phyloP scores from a whole-genome alignment of 2,888 invertebrate species.

The Drosophila pegasa region DNA sequence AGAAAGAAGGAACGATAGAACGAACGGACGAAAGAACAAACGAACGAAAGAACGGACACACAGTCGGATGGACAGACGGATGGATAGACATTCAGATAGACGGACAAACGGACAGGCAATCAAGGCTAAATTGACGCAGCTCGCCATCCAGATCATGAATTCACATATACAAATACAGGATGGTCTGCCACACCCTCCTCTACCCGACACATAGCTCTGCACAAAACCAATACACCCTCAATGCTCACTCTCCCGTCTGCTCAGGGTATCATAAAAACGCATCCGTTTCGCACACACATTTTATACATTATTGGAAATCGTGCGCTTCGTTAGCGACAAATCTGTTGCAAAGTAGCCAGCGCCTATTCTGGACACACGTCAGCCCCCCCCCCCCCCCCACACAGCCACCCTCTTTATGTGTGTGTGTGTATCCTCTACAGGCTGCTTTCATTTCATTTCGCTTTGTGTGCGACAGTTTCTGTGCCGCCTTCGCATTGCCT shows the following conservation, averaged over 20 bases:
- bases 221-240: no score
- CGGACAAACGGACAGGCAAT: no score
- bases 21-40: no score
- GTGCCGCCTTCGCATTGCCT: constrained; percentile 41
- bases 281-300: constrained; percentile 60
- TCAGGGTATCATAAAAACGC: constrained; percentile 42
- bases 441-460: constrained; percentile 22
- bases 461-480: constrained; percentile 60
- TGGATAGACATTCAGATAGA: no score
- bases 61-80: no score
- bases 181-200: no score
- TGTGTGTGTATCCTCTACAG: not conserved
- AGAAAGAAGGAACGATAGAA: no score
- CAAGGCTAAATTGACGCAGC: not conserved
- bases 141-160: not conserved
- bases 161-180: no score
- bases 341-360: constrained; percentile 75
- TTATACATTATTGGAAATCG: constrained; percentile 77
- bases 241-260: no score
- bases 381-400: not conserved
- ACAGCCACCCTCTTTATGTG: not conserved
- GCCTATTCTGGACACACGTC: constrained; percentile 25
- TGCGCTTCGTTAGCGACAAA: constrained; percentile 76
- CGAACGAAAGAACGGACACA: no score
- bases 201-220: no score